Conservation (phyloP, 1,140 invertebrate species). For the Oppia nitens region DNA sequence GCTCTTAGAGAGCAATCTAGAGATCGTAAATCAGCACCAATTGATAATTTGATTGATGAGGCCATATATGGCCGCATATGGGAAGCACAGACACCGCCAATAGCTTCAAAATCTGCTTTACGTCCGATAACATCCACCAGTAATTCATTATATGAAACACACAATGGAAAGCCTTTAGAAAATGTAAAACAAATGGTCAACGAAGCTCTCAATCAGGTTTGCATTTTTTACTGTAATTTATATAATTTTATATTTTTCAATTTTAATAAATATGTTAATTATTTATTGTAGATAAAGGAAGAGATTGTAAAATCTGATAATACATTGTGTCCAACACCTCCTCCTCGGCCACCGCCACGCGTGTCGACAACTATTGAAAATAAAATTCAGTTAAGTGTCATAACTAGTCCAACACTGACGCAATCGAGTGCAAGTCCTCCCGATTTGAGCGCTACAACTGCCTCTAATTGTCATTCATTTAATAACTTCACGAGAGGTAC, state of each 20-base stretch:
- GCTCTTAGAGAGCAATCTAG: constrained; percentile 20
- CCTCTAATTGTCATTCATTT: not conserved
- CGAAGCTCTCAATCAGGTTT: not conserved
- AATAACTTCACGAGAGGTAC: constrained; percentile 7
- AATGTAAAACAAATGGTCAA: not conserved
- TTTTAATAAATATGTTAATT: not conserved
- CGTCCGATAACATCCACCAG: not conserved
- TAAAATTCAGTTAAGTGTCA: not conserved
- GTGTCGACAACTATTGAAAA: not conserved
- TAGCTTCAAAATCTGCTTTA: not conserved
- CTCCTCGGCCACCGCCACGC: not conserved
- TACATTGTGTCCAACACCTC: not conserved
- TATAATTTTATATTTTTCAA: too few species aligned
- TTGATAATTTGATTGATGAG: constrained; percentile 1
- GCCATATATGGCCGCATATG: constrained; percentile 9
- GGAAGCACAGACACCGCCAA: constrained; percentile 11
- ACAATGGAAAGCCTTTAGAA: not conserved
- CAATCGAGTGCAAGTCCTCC: not conserved
- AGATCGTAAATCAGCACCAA: not conserved
- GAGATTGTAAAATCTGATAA: not conserved
- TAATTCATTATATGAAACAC: not conserved
- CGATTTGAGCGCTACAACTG: not conserved
- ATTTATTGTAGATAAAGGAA: not conserved
- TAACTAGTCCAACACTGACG: not conserved
- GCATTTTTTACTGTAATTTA: not conserved